A percentile compares a stretch with the other conserved stretches of the same genome.
Evolutionary conservation across 2,113 vertebrate genomes (phyloP).

Genomic region (Mormoops blainvillei): DNA sequence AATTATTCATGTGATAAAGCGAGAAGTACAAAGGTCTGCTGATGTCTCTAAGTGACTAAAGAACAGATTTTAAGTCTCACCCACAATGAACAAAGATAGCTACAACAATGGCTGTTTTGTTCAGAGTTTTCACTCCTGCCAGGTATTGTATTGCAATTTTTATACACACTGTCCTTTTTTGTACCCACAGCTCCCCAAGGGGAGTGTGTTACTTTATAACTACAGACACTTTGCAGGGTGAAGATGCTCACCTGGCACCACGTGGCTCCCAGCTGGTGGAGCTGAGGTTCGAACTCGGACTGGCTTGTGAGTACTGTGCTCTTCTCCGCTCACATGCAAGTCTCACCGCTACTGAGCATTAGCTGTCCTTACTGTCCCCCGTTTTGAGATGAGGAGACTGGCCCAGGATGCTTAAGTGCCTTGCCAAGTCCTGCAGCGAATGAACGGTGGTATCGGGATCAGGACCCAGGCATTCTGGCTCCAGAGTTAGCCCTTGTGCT

Average conservation of each 20-base stretch:
- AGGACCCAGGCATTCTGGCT: background rate
- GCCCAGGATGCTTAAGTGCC: background rate
- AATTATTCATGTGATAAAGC: conserved; percentile 23
- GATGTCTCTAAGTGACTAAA: background rate
- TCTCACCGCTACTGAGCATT: accelerated
- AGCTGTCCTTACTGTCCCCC: background rate
- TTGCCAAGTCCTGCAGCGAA: background rate
- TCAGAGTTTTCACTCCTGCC: accelerated
- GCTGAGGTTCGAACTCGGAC: background rate
- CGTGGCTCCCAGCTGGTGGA: accelerated
- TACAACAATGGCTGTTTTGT: accelerated
- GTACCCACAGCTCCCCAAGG: background rate
- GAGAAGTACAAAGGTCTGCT: background rate
- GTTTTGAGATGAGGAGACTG: background rate
- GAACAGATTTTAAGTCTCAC: background rate
- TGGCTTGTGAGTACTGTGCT: accelerated
- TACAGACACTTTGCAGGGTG: accelerated
- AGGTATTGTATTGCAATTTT: accelerated
- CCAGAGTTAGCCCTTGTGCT: background rate
- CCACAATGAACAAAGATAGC: background rate
- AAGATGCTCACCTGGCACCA: background rate
- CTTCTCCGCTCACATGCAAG: background rate
- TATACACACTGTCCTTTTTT: accelerated
- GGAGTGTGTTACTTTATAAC: background rate
- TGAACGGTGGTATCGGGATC: background rate